These are phyloP conservation scores for Teleopsis dalmanni DNA, from an alignment of 1,140 invertebrate species.

Conservation along the genomic window DNA sequence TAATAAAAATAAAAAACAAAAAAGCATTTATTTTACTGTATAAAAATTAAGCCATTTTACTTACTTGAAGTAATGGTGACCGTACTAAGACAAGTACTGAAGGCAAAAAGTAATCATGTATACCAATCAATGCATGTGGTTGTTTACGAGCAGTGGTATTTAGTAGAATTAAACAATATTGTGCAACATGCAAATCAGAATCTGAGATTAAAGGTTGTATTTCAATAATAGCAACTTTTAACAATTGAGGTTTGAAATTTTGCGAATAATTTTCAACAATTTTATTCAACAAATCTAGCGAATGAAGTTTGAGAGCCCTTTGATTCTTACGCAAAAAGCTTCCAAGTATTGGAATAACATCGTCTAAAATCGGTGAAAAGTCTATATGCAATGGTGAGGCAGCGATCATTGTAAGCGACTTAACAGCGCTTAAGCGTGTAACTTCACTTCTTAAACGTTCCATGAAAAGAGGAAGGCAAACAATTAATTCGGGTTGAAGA, in stretches of 20 bases:
- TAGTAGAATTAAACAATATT: slow-evolving; percentile 71
- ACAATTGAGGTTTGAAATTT: slow-evolving; percentile 59
- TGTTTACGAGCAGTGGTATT: slow-evolving; percentile 52
- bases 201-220: slow-evolving; percentile 86
- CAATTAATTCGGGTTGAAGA: slow-evolving; percentile 62
- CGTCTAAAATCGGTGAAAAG: slow-evolving; percentile 74
- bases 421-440: slow-evolving; percentile 90
- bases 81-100: slow-evolving; percentile 80
- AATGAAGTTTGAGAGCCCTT: slow-evolving; percentile 85
- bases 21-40: neutral
- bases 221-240: slow-evolving; percentile 73
- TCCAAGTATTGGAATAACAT: slow-evolving; percentile 85
- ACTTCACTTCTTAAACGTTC: slow-evolving; percentile 95
- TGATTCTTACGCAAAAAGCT: slow-evolving; percentile 97
- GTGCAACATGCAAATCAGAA: slow-evolving; percentile 91
- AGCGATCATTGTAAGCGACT: slow-evolving; percentile 90
- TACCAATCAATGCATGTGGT: slow-evolving; percentile 44
- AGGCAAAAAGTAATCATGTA: slow-evolving; percentile 61
- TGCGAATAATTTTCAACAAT: slow-evolving; percentile 78
- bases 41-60: neutral
- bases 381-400: slow-evolving; percentile 82
- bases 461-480: slow-evolving; percentile 88
- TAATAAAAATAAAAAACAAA: slow-evolving; percentile 47
- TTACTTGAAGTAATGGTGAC: slow-evolving; percentile 78
- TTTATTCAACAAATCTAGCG: slow-evolving; percentile 83